Base-by-base conservation (phyloP, 2,888 invertebrate genomes). In the Elaeidobius kamerunicus region DNA sequence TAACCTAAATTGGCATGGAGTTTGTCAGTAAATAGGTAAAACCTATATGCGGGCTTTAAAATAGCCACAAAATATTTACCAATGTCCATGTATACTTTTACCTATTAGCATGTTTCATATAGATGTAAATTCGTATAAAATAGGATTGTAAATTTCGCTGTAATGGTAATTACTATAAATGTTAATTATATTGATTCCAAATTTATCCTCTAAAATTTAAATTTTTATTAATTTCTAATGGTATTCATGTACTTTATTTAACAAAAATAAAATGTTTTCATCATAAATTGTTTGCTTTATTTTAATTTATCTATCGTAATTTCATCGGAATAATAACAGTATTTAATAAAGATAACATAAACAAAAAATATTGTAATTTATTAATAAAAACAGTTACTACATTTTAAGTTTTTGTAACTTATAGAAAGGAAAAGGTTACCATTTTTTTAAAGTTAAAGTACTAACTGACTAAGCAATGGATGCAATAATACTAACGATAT, bases 211-310 rank as follows among this genome's bases (percentile, higher is more conserved):
- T 51, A 27, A 48, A 39, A 55, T 52, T 52, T 32, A 17, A 52
- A 47, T 42, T 55, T 52, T 44, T 52, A 55, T 55, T 55, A 35
- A 50, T 55, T 63, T 62, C 63, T 60, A 66, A 65, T 63, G 64
- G 65, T 65, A 65, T 64, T 41, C 32, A 69, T 70, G 69, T 69
- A 69, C 64, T 69, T 69, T 67, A 69, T 70, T 70, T 70, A 66
- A 62, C 12, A 60, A 66, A 67, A 66, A 67, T 67, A 63, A 64
- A 67, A 63, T 58, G 50, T 57, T 58, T 61, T 57, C 48, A 55
- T 47, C 43, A 32, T 14, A 9, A 15, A 3, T 20, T 52, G 23
- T 56, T 44, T 56, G 30, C 9, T n/a, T n/a, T n/a, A n/a, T n/a
- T n/a, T n/a, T n/a, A n/a, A n/a, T n/a, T n/a, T n/a, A n/a, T n/a